phyloP scores from a whole-genome alignment of 2,113 vertebrate species.

The Cyrtonyx montezumae region DNA sequence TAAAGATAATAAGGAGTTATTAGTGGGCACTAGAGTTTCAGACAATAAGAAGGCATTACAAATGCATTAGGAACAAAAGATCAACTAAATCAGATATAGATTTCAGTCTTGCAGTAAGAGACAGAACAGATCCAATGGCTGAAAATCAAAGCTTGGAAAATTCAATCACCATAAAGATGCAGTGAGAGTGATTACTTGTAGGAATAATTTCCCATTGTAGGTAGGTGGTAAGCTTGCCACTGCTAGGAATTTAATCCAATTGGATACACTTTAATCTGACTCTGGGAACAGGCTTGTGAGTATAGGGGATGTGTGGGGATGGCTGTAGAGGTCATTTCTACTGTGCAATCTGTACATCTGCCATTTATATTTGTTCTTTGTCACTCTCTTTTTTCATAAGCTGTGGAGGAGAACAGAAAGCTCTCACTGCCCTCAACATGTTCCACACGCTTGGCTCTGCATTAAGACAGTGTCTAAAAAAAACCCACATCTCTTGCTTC shows the following conservation, averaged over 20 bases:
- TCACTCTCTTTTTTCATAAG: not conserved
- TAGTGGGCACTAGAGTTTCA: not conserved
- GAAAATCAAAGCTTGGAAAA: slow-evolving; percentile 49
- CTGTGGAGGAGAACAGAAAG: not conserved
- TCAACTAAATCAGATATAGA: slow-evolving; percentile 30
- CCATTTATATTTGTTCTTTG: slow-evolving; percentile 18
- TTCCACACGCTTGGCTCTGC: not conserved
- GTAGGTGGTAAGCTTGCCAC: slow-evolving; percentile 50
- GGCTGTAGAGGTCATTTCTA: not conserved
- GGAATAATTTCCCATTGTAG: slow-evolving; percentile 45
- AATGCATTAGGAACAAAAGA: slow-evolving; percentile 40
- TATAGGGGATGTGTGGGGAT: not conserved
- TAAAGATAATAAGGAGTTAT: slow-evolving; percentile 39
- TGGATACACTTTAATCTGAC: slow-evolving; percentile 43
- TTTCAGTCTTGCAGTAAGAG: slow-evolving; percentile 10
- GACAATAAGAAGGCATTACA: slow-evolving; percentile 21
- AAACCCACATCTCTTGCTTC: not conserved
- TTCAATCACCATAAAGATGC: slow-evolving; percentile 32
- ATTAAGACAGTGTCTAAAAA: not conserved
- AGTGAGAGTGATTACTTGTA: not conserved
- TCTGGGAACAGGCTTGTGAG: slow-evolving; percentile 1
- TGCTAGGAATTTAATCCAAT: slow-evolving; percentile 60
- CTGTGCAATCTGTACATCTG: not conserved
- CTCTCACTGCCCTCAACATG: not conserved
- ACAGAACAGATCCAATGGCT: slow-evolving; percentile 7